Evolutionary conservation across 2,888 invertebrate species (phyloP).

Genomic region (Drosophila rellima): DNA sequence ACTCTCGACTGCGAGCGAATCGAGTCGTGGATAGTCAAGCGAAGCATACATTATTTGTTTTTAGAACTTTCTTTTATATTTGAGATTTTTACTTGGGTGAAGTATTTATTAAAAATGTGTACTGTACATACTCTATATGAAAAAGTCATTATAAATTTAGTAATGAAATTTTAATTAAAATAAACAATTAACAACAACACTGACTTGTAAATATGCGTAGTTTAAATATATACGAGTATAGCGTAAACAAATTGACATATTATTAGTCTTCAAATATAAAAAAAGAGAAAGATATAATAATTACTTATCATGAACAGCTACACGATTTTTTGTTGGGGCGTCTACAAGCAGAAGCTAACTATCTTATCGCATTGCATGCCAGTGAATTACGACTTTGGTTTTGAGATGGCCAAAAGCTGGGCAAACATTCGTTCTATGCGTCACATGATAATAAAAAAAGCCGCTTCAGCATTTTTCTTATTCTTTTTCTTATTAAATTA

Average conservation of each 20-base stretch:
- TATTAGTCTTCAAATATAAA: background rate
- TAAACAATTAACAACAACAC: conserved; percentile 18
- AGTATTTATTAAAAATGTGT: background rate
- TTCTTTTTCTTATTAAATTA: conserved; percentile 40
- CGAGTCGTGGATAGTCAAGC: too few species aligned
- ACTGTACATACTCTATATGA: background rate
- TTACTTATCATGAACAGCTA: background rate
- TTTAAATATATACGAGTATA: conserved; percentile 1
- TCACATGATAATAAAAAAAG: conserved; percentile 62
- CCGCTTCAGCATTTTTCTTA: conserved; percentile 31
- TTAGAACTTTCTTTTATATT: too few species aligned
- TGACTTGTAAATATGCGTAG: conserved; percentile 2
- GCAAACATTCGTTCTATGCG: conserved; percentile 46
- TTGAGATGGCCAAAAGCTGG: conserved; percentile 31
- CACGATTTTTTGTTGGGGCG: background rate
- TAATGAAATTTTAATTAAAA: conserved; percentile 7
- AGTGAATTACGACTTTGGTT: conserved; percentile 51
- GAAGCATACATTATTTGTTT: too few species aligned
- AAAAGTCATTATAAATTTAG: background rate
- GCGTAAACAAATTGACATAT: conserved; percentile 29
- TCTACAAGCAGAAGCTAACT: background rate
- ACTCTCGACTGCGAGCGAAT: too few species aligned
- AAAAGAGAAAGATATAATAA: background rate
- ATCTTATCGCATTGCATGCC: conserved; percentile 26
- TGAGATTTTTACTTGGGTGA: too few species aligned